phyloP scores from a whole-genome alignment of 1,140 invertebrate genomes.

The Vollenhovia emeryi region DNA sequence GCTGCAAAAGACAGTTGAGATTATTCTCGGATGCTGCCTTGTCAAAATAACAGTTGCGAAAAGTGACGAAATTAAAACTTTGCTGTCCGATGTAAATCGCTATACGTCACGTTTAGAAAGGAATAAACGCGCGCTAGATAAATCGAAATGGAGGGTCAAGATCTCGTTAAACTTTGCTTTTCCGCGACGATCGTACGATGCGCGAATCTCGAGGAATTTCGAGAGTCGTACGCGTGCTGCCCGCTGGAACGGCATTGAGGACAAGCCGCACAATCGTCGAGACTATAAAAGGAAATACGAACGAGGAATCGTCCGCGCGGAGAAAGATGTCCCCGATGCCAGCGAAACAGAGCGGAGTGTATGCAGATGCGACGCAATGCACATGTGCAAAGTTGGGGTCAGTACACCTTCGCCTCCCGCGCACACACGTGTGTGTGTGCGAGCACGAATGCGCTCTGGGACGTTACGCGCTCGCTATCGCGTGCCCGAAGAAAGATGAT shows the following conservation, averaged over 20 bases:
- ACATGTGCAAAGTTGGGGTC: conserved; percentile 28
- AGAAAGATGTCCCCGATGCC: neutral
- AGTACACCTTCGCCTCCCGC: conserved; percentile 1
- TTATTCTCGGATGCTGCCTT: neutral
- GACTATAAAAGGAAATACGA: conserved; percentile 1
- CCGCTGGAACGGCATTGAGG: neutral
- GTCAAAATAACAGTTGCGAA: neutral
- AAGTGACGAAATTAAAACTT: neutral
- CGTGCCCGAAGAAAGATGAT: conserved; percentile 50
- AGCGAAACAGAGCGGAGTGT: neutral
- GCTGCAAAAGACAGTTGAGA: neutral
- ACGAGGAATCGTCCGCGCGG: conserved; percentile 4
- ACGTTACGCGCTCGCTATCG: conserved; percentile 4
- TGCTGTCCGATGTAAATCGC: neutral
- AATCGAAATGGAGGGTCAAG: neutral
- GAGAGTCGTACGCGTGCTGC: neutral
- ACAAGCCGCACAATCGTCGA: neutral
- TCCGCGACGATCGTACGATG: neutral
- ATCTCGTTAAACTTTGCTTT: neutral
- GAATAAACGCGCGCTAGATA: neutral
- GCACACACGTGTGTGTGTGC: neutral
- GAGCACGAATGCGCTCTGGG: conserved; percentile 12
- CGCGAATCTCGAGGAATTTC: conserved; percentile 23
- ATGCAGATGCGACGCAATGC: conserved; percentile 3
- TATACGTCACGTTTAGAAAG: neutral